A percentile compares a stretch with the other conserved stretches of the same genome.
phyloP scores from a whole-genome alignment of 2,113 vertebrate genomes.

The Chaetodon trifascialis region DNA sequence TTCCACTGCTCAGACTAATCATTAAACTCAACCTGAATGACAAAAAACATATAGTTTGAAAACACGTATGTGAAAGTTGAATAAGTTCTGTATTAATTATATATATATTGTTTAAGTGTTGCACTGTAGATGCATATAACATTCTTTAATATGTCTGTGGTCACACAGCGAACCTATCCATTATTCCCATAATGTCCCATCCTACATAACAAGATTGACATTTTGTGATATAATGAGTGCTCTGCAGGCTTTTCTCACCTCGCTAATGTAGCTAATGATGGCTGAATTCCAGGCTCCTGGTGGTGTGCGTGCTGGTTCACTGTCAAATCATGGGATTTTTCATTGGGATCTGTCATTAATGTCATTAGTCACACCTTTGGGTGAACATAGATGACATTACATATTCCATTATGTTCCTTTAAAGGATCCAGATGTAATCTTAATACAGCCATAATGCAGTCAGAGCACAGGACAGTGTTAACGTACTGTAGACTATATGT shows the following conservation, averaged over 20 bases:
- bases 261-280: background rate
- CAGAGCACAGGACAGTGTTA: background rate
- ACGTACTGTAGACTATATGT: no score
- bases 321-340: no score
- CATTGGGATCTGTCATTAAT: no score
- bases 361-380: no score
- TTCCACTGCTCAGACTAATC: background rate
- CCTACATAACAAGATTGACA: background rate
- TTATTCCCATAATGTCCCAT: background rate
- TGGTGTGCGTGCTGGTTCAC: no score
- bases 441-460: background rate
- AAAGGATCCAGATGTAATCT: background rate
- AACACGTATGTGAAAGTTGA: background rate
- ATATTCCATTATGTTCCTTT: background rate
- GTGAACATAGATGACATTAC: background rate
- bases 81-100: background rate
- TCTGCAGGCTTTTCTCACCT: background rate
- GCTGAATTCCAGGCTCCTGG: background rate
- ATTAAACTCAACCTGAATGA: conserved; percentile 17
- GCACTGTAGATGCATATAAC: background rate
- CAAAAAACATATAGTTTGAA: background rate
- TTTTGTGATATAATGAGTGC: background rate
- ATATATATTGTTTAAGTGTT: background rate
- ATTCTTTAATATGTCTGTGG: background rate
- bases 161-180: background rate